Percentiles rank a stretch among this genome's conserved stretches.
Evolutionary conservation across 2,113 vertebrate genomes (phyloP).

Genomic region (Rafetus swinhoei): DNA sequence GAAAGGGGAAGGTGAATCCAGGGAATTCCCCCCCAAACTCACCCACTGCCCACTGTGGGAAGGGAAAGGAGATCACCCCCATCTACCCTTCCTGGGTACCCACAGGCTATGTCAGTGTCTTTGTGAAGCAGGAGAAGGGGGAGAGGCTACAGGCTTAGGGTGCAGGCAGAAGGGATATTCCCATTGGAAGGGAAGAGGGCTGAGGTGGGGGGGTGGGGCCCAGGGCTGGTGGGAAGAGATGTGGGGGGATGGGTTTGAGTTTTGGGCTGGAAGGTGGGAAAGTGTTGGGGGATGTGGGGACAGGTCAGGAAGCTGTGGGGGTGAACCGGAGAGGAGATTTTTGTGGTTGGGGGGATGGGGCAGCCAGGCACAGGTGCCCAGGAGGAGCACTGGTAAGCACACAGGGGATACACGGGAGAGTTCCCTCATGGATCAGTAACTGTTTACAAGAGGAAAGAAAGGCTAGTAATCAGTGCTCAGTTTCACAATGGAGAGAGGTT

Average conservation of each 20-base stretch:
- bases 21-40: background rate
- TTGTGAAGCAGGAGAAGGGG: background rate
- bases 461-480: background rate
- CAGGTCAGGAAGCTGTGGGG: background rate
- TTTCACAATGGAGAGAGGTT: background rate
- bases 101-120: background rate
- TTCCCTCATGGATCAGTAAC: too few relatives aligned
- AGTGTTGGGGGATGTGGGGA: background rate
- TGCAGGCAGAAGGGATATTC: background rate
- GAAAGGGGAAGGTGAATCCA: slow-evolving; percentile 37
- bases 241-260: background rate
- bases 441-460: too few relatives aligned
- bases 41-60: background rate
- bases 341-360: too few relatives aligned
- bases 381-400: background rate
- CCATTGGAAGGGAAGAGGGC: background rate
- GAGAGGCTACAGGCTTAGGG: background rate
- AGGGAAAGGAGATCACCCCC: too few relatives aligned
- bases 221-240: background rate
- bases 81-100: background rate
- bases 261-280: background rate
- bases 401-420: too few relatives aligned
- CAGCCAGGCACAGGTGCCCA: too few relatives aligned
- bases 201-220: background rate
- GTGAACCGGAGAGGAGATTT: too few relatives aligned